Conservation (phyloP, 92 coral and sea anemone species). For the Pocillopora meandrina region DNA sequence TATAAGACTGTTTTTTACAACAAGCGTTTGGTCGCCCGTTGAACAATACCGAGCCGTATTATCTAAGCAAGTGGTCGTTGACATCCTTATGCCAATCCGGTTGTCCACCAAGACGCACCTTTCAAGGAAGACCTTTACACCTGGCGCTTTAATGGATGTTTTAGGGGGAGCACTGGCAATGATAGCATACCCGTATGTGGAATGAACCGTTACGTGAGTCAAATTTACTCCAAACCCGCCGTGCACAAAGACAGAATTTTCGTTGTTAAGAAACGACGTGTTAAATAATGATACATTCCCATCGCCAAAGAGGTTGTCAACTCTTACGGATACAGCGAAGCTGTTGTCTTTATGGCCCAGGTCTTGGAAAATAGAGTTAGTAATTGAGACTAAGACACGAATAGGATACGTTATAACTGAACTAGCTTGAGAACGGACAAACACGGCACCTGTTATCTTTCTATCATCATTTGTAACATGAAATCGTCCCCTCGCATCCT, state of each 20-base stretch:
- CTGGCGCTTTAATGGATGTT: neutral
- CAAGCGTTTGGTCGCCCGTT: neutral
- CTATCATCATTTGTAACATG: neutral
- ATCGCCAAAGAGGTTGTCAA: neutral
- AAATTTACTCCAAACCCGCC: neutral
- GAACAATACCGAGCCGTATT: neutral
- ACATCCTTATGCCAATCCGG: slow-evolving; percentile 9
- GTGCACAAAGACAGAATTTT: neutral
- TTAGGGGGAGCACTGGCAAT: slow-evolving; percentile 9
- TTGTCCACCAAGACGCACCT: slow-evolving; percentile 3
- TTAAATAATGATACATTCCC: slow-evolving; percentile 1
- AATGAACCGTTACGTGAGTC: neutral
- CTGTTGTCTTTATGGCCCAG: neutral
- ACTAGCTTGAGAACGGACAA: neutral
- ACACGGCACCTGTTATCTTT: neutral
- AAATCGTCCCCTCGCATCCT: slow-evolving; percentile 2
- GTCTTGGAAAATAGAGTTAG: neutral
- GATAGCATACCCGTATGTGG: neutral
- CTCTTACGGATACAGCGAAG: neutral
- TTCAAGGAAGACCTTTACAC: neutral
- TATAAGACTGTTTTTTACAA: slow-evolving; percentile 6
- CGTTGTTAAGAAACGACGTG: slow-evolving; percentile 2
- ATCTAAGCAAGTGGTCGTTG: neutral
- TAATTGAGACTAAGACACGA: neutral
- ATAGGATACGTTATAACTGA: neutral